Base-by-base conservation (phyloP, 2,113 vertebrate genomes). In the Triplophysa siluroides region DNA sequence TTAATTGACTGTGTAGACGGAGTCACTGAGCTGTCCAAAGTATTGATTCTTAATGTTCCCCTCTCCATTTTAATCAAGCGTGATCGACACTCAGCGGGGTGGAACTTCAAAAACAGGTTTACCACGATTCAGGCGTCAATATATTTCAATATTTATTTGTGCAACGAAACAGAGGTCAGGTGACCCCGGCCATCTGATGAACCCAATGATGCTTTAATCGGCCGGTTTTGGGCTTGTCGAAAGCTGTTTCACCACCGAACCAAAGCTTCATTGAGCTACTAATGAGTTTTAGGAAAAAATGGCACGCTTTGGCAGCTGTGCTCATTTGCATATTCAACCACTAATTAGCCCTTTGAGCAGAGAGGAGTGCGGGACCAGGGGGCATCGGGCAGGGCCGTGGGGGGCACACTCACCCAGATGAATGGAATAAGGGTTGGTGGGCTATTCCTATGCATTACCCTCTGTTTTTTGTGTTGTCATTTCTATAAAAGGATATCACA, bases 321-420 rank as follows among this genome's bases (percentile, higher is more conserved):
- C 94, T 95, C 88, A 97, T 96, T 96, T 96, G 92, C 95, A 98
- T 97, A 95, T 95, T 95, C 95, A 96, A 95, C 93, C 93, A 95
- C 94, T 97, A 97, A 98, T 98, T 96, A 97, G 95, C 93, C 93
- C 92, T 94, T 91, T 83, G 94, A 94, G 95, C 93, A 92, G 92
- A 90, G 91, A 91, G 91, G 71, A 91, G 92, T 92, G 88, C 90
- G 91, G 93, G 90, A 91, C 91, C 88, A 91, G 93, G 92, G 94
- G 95, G 93, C 93, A 90, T 78, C 83, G 88, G 76, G 79, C 50
- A 56, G 70, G 58, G 86, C 80, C 38, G 65, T 38, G 79, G 58
- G 82, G 68, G 47, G 66, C 16, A 78, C 11, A 78, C 23, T 41
- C 64, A 58, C 38, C 70, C 47, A 14, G 38, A 72, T 19, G 47